Base-by-base conservation (phyloP, 2,888 invertebrate species). In the Myopa testacea region DNA sequence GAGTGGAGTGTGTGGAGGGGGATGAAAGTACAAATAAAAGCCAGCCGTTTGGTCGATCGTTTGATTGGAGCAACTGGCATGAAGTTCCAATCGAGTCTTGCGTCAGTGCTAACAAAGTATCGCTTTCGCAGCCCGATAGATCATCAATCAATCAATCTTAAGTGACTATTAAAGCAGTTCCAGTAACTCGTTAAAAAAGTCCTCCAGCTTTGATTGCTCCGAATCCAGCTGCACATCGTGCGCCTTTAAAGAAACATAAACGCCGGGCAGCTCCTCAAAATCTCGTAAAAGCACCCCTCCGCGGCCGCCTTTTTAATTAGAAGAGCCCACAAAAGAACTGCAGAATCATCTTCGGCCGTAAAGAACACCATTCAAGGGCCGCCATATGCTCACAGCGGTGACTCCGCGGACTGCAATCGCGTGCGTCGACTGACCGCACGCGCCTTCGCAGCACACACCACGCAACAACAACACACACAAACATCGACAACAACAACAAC, bases 401-500 rank as follows among this genome's bases (percentile, higher is more conserved):
- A 26, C 12, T 7, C n/a, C 34, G n/a, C 45, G 50, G 19, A 63
- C 19, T 63, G 8, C 10, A 65, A 74, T 63, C 74, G 74, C 74
- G 52, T 63, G 74, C 74, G 45, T 45, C 7, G 16, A 52, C 52
- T 37, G 65, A 74, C 63, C 74, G 52, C 74, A 74, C 74, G 65
- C 50, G 74, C 63, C 74, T 52, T 50, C 26, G 19, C 19, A 68
- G 26, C 71, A 71, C 52, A 37, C 71, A 3, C 4, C n/a, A 38
- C 19, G 45, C 50, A n/a, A 1, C 69, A 16, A 0, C 45, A 1
- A 38, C 45, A 67, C 10, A 67, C 45, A 10, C 62, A 8, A 19
- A 19, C 62, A 34, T 3, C 62, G 3, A 62, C 10, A 34, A 10
- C 62, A 62, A n/a, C 62, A 60, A 62, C 62, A 62, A 26, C 62